Evolutionary conservation across 2,113 vertebrate species (phyloP).

Genomic region (Tragulus kanchil): DNA sequence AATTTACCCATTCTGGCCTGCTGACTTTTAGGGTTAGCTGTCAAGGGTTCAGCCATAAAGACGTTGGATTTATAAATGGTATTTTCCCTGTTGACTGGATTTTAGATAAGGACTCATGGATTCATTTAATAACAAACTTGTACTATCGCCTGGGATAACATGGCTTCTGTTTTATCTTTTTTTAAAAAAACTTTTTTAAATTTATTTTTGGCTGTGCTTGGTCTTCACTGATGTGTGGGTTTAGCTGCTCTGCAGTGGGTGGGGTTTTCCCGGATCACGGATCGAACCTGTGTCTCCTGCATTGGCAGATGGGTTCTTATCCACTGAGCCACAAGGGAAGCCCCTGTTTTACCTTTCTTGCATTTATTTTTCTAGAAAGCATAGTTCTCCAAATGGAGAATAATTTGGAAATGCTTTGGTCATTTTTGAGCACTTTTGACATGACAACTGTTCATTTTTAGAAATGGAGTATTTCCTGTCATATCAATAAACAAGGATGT

Average conservation of each 20-base stretch:
- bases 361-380: slow-evolving; percentile 42
- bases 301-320: too few relatives aligned
- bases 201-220: too few relatives aligned
- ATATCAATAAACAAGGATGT: too few relatives aligned
- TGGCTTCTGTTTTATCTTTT: slow-evolving; percentile 52
- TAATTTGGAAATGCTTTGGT: neutral
- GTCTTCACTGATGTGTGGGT: too few relatives aligned
- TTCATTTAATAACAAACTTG: slow-evolving; percentile 21
- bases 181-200: too few relatives aligned
- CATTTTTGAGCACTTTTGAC: slow-evolving; percentile 31
- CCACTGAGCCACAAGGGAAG: too few relatives aligned
- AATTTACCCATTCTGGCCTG: neutral
- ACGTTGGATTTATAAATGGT: neutral
- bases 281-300: too few relatives aligned
- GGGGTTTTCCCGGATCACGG: too few relatives aligned
- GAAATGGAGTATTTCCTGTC: too few relatives aligned
- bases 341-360: too few relatives aligned
- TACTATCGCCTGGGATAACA: neutral
- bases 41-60: neutral
- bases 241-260: too few relatives aligned
- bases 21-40: neutral
- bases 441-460: neutral
- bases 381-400: neutral
- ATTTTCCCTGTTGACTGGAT: neutral
- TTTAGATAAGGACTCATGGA: slow-evolving; percentile 11